Evolutionary conservation across 2,888 invertebrate species (phyloP), one percentile per base, ranked within the genome.

Genomic region (Ametastegia equiseti): DNA sequence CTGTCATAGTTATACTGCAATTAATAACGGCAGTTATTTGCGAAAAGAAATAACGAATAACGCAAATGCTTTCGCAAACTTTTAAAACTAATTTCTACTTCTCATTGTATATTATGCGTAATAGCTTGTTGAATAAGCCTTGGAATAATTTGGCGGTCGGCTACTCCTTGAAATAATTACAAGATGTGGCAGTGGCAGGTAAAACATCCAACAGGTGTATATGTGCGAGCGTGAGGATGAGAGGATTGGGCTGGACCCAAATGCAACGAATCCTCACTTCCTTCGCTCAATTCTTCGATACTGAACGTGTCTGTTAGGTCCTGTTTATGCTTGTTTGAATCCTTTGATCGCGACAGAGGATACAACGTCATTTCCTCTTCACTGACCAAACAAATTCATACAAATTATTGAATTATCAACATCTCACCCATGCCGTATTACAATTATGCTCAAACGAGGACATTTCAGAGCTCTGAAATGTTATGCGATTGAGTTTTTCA

Each of bases 241-340:
- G 87, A 81, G 42, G 87, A 83, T 82, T 89, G 87, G 0, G 89
- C 84, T 42, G 91, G 87, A 13, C 89, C 91, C 77, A 91, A 84
- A 80, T 91, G 88, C 54, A 91, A 82, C 39, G 91, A 91, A 82
- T 91, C 91, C 65, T 91, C 91, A 80, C 91, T 90, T 36, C 86
- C 89, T 19, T 87, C 90, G 80, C 91, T 91, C 80, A 94, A 89
- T 87, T 94, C 93, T 87, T 94, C 94, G 84, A 94, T 93, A 80
- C 94, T 93, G 84, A 94, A 92, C 83, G 94, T 94, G 85, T 94
- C 93, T 7, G 93, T 93, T 73, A 94, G 92, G 86, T 94, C 93
- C 86, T 92, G 92, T 81, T 93, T 93, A 73, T 91, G 90, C 83
- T 90, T 90, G 5, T 80, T 4, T 83, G 82, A 81, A 75, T 89